Evolutionary conservation across 2,888 invertebrate species (phyloP).

Genomic region (Netelia melanura): DNA sequence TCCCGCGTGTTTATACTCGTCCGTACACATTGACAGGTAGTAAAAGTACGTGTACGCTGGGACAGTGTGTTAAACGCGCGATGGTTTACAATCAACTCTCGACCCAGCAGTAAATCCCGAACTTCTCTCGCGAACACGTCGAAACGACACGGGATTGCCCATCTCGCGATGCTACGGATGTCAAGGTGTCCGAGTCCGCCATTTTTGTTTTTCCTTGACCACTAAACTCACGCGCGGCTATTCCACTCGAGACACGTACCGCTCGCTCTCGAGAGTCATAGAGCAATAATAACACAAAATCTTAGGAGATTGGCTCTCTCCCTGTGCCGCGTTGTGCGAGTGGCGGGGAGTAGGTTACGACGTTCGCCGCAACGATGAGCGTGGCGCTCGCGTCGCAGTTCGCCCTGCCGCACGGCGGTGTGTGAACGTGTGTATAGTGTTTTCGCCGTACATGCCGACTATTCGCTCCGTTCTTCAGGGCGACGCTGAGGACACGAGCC

Average conservation of each 20-base stretch:
- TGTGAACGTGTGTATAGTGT: background rate
- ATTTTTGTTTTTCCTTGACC: background rate
- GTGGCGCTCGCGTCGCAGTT: conserved; percentile 63
- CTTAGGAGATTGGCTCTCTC: conserved; percentile 72
- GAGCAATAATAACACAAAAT: background rate
- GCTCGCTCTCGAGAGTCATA: background rate
- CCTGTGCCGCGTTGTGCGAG: conserved; percentile 47
- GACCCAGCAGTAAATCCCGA: background rate
- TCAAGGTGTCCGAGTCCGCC: conserved; percentile 1
- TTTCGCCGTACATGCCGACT: conserved; percentile 29
- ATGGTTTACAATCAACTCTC: background rate
- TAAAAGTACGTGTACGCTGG: background rate
- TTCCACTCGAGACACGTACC: background rate
- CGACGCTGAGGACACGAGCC: conserved; percentile 14
- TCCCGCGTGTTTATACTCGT: background rate
- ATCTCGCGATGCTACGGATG: background rate
- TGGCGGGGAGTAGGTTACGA: conserved; percentile 28
- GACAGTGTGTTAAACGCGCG: background rate
- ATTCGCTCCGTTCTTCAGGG: background rate
- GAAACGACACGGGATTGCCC: too few relatives aligned
- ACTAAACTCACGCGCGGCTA: background rate
- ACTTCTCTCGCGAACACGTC: background rate
- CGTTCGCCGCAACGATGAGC: conserved; percentile 63
- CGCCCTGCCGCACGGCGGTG: conserved; percentile 41
- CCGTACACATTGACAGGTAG: background rate